Evolutionary conservation across 2,797 vertebrate species (phyloP).

Genomic region (Toxotes lorentzi): DNA sequence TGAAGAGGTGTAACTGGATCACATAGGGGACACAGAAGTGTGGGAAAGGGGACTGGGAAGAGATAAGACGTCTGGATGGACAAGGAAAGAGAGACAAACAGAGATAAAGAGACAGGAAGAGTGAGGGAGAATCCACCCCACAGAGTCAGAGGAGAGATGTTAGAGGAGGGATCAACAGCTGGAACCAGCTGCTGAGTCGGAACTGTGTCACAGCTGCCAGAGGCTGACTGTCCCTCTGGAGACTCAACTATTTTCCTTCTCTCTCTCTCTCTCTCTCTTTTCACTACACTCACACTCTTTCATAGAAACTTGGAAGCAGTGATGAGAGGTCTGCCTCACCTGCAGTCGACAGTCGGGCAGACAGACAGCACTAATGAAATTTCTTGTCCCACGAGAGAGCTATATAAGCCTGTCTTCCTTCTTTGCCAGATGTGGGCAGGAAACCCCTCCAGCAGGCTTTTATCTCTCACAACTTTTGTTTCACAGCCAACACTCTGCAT

Average conservation of each 20-base stretch:
- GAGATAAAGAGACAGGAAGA: slow-evolving; percentile 59
- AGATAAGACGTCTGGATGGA: slow-evolving; percentile 68
- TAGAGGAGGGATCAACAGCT: slow-evolving; percentile 70
- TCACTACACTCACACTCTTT: slow-evolving; percentile 63
- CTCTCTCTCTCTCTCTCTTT: slow-evolving; percentile 32
- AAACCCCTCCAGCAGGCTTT: slow-evolving; percentile 58
- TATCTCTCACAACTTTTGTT: slow-evolving; percentile 50
- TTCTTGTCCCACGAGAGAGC: slow-evolving; percentile 49
- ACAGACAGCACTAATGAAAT: slow-evolving; percentile 66
- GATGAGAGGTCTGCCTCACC: slow-evolving; percentile 69
- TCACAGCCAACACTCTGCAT: slow-evolving; percentile 34
- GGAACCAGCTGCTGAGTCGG: slow-evolving; percentile 73
- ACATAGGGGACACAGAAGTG: slow-evolving; percentile 56
- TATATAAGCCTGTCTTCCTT: slow-evolving; percentile 60
- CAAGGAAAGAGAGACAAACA: slow-evolving; percentile 43
- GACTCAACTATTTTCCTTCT: slow-evolving; percentile 64
- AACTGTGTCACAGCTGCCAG: slow-evolving; percentile 69
- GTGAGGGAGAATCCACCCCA: slow-evolving; percentile 48
- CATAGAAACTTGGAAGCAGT: slow-evolving; percentile 54
- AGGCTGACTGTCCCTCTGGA: slow-evolving; percentile 68
- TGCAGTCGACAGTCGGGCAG: slow-evolving; percentile 69
- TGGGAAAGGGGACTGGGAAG: slow-evolving; percentile 70
- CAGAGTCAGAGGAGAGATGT: slow-evolving; percentile 52
- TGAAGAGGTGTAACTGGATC: slow-evolving; percentile 65
- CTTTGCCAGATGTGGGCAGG: slow-evolving; percentile 75